phyloP scores from a whole-genome alignment of 1,140 invertebrate genomes.

The Tetranychus urticae region DNA sequence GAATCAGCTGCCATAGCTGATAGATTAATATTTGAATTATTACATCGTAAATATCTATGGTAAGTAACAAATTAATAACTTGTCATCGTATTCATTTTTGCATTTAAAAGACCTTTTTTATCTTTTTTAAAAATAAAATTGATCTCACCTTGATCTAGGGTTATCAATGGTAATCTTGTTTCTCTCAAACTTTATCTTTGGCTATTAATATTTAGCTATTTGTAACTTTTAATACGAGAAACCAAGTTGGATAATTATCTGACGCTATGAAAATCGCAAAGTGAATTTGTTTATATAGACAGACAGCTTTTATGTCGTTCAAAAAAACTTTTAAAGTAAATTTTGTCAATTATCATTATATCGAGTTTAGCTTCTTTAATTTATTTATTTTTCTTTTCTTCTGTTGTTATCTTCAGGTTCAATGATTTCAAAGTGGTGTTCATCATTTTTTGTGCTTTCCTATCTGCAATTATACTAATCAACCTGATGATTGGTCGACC shows the following conservation, averaged over 20 bases:
- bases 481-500: conserved; percentile 8
- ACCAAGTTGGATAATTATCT: background rate
- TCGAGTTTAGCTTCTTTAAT: background rate
- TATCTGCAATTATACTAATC: conserved; percentile 1
- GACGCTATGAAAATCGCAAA: background rate
- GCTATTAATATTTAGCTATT: too few relatives aligned
- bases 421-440: conserved; percentile 6
- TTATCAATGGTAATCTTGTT: background rate
- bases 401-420: background rate
- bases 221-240: background rate
- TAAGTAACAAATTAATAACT: background rate
- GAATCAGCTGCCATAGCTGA: conserved; percentile 1
- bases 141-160: background rate
- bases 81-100: background rate
- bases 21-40: background rate
- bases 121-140: too few relatives aligned
- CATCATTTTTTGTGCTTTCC: background rate
- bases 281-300: background rate
- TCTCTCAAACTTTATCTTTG: background rate
- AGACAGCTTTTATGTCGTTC: background rate
- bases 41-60: background rate
- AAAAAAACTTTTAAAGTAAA: background rate
- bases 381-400: background rate
- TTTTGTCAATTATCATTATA: too few relatives aligned
- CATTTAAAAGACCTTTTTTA: background rate